Evolutionary conservation across 2,113 vertebrate genomes (phyloP).

Genomic region (Hypanus sabinus): DNA sequence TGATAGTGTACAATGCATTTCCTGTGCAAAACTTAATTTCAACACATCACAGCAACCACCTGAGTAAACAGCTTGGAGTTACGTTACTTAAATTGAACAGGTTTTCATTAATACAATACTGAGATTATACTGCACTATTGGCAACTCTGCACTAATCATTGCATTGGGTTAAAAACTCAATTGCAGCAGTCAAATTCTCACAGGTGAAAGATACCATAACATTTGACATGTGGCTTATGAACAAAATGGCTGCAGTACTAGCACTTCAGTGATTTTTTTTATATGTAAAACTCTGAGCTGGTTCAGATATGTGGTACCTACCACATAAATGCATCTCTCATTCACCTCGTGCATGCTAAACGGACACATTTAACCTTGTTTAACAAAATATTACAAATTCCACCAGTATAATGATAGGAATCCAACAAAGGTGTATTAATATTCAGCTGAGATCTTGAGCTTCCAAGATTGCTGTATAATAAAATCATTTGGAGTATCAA

Average conservation of each 20-base stretch:
- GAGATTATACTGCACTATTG: background rate
- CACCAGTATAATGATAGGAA: background rate
- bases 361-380: too few relatives aligned
- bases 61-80: background rate
- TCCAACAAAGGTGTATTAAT: background rate
- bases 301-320: background rate
- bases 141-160: background rate
- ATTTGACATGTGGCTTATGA: background rate
- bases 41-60: background rate
- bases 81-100: background rate
- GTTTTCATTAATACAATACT: background rate
- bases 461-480: background rate
- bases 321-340: background rate
- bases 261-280: too few relatives aligned
- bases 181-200: background rate
- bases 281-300: background rate
- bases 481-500: background rate
- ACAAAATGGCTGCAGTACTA: background rate
- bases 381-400: background rate
- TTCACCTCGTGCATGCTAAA: background rate
- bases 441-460: background rate
- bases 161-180: background rate
- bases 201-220: background rate
- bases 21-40: background rate
- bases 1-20: background rate